Percentiles rank a stretch among this genome's conserved stretches.
Conservation (phyloP, 2,797 vertebrate genomes). For the Cirrhinus molitorella region DNA sequence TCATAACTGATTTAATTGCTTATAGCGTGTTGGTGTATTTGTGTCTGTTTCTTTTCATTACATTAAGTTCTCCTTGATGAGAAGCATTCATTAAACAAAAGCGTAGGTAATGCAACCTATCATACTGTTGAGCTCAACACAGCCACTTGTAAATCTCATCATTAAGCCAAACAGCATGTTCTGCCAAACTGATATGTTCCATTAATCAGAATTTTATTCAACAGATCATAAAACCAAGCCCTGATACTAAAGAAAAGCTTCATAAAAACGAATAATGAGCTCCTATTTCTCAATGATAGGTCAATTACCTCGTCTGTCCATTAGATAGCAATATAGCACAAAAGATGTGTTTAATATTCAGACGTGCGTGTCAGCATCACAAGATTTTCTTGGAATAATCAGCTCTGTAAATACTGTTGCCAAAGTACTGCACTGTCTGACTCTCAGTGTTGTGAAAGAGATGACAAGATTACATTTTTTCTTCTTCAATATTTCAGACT, state of each 20-base stretch:
- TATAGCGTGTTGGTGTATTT: neutral
- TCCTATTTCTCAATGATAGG: constrained; percentile 28
- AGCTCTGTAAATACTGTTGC: neutral
- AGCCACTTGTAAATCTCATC: neutral
- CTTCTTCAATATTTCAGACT: neutral
- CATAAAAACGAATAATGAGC: constrained; percentile 53
- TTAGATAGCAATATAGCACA: constrained; percentile 17
- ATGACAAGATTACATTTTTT: neutral
- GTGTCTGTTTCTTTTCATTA: neutral
- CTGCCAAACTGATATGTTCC: constrained; percentile 33
- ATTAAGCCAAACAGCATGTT: constrained; percentile 18
- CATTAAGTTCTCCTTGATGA: neutral
- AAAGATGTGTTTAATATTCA: constrained; percentile 5
- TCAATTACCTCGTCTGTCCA: constrained; percentile 42
- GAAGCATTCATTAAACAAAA: neutral
- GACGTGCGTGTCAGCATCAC: constrained; percentile 1
- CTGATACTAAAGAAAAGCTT: constrained; percentile 10
- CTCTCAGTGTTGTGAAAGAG: neutral
- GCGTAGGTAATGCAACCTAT: neutral
- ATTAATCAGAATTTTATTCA: constrained; percentile 30
- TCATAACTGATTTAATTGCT: constrained; percentile 7
- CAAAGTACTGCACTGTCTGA: constrained; percentile 16
- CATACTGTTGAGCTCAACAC: neutral
- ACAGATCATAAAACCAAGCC: constrained; percentile 37
- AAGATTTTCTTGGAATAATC: neutral